A percentile compares a stretch with the other conserved stretches of the same genome.
Evolutionary conservation across 2,797 vertebrate species (phyloP).

Genomic region (Luscinia luscinia): DNA sequence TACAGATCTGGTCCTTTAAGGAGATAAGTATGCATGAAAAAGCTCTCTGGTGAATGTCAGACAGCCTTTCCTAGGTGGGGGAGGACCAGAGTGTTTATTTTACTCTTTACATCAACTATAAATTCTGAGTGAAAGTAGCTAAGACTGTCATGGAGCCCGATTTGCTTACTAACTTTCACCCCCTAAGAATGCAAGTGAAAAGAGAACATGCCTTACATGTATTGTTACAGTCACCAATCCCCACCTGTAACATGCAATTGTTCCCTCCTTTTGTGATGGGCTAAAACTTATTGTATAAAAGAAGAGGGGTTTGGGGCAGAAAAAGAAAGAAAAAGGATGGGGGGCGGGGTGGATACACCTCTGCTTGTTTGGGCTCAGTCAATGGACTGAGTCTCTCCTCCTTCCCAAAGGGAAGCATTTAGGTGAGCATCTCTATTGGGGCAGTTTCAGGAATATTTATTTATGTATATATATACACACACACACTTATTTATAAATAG

Average conservation of each 20-base stretch:
- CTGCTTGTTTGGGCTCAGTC: background rate
- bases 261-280: background rate
- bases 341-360: background rate
- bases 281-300: background rate
- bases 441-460: background rate
- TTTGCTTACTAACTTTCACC: background rate
- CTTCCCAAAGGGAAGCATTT: background rate
- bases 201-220: background rate
- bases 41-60: background rate
- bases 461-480: rapidly evolving
- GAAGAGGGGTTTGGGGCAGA: background rate
- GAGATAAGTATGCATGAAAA: background rate
- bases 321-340: background rate
- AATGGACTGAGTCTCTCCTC: background rate
- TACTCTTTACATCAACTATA: background rate
- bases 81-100: background rate
- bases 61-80: background rate
- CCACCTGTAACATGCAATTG: background rate
- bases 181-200: background rate
- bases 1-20: background rate
- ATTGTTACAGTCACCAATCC: background rate
- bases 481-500: background rate
- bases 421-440: background rate
- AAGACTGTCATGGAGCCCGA: background rate
- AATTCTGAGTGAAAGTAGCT: background rate